These are phyloP conservation scores for Pantelozetes paolii DNA, from an alignment of 2,888 invertebrate species.

Conservation along the genomic window DNA sequence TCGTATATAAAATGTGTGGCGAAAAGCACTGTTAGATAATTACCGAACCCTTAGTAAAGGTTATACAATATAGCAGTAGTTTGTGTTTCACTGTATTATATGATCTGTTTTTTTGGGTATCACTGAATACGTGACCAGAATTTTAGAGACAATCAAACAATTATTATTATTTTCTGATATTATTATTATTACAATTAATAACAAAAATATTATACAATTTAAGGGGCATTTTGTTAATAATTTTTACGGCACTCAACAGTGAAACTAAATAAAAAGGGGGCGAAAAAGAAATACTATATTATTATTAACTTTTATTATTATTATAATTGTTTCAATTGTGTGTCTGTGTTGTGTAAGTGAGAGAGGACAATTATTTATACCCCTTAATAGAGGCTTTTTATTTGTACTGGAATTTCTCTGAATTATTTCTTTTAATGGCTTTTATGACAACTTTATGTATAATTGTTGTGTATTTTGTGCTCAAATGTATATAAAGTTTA, in stretches of 20 bases:
- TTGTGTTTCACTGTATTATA: not conserved
- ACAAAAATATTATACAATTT: not conserved
- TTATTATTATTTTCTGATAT: conserved; percentile 22
- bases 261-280: no score
- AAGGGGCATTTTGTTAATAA: not conserved
- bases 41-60: not conserved
- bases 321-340: not conserved
- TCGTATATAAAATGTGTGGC: not conserved
- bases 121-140: conserved; percentile 13
- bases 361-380: no score
- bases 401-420: not conserved
- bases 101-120: not conserved
- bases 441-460: not conserved
- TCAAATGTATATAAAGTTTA: no score
- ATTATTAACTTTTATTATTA: not conserved
- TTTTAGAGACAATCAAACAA: conserved; percentile 27
- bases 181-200: not conserved
- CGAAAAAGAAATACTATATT: not conserved
- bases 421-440: not conserved
- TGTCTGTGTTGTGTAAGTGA: no score
- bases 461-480: no score
- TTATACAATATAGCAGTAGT: not conserved
- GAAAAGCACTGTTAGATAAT: conserved; percentile 7
- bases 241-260: not conserved
- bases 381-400: no score